Conservation (phyloP, 2,888 invertebrate genomes). For the Agrotis clavis region DNA sequence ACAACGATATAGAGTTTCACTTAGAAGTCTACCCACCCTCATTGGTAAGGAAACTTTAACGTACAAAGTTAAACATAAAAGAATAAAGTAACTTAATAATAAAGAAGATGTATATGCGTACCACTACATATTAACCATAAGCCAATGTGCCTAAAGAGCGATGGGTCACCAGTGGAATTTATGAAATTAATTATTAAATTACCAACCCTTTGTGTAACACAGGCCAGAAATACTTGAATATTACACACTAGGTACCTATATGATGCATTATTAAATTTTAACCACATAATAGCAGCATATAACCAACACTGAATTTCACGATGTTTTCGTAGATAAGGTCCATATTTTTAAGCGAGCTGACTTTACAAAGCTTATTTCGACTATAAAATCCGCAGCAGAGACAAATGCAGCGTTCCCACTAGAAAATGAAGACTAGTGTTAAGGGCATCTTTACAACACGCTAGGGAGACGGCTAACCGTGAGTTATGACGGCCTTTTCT, state of each 20-base stretch:
- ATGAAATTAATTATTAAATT: constrained; percentile 32
- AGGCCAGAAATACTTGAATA: constrained; percentile 31
- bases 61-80: not conserved
- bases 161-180: constrained; percentile 22
- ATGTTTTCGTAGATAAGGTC: constrained; percentile 53
- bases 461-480: constrained; percentile 87
- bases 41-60: not conserved
- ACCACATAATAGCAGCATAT: constrained; percentile 22
- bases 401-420: constrained; percentile 80
- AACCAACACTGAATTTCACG: constrained; percentile 31
- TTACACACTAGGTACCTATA: constrained; percentile 12
- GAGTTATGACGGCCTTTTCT: constrained; percentile 89
- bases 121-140: not conserved
- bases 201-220: constrained; percentile 33
- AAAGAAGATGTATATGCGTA: not conserved
- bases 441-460: constrained; percentile 90
- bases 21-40: constrained; percentile 20
- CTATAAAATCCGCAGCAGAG: constrained; percentile 72
- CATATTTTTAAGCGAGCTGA: constrained; percentile 49
- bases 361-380: constrained; percentile 58
- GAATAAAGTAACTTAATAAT: not conserved
- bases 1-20: constrained; percentile 24
- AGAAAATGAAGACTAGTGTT: constrained; percentile 90
- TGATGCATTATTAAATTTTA: constrained; percentile 42
- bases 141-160: not conserved